Evolutionary conservation across 2,888 invertebrate species (phyloP), one percentile per base, ranked within the genome.

Genomic region (Drosophila birchii): DNA sequence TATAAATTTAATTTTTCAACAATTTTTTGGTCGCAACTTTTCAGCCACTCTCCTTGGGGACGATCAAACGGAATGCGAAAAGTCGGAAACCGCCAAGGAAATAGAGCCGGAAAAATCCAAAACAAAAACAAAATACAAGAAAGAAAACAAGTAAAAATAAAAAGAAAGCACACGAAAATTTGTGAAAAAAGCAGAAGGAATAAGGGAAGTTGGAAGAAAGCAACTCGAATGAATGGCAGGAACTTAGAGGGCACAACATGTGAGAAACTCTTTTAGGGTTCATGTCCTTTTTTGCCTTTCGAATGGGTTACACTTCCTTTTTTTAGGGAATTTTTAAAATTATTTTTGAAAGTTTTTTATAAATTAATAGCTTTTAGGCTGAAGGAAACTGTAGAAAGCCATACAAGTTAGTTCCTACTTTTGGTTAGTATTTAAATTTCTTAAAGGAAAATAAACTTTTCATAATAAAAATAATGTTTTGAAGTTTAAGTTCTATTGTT

Each of bases 1-100:
- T 60, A 32, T n/a, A 43, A 43, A 51, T 41, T 64, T 36, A 43
- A 63, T 63, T 63, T 64, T 49, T 43, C 49, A 63, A 32, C 34
- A 29, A 47, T 23, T 34, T 34, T 20, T 18, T 32, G 18, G 44
- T 12, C 18, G 34, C 43, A 44, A 59, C 34, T 44, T 44, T 59
- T 62, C 26, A 29, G 26, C 59, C 59, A 43, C 43, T 51, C 36
- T 64, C 29, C 67, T 18, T 16, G 16, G 54, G 51, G 61, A 55
- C 72, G 80, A 85, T 85, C 82, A 82, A 82, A 85, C 66, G 80
- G 71, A 76, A 87, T 81, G 78, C 68, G 61, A 60, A 63, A 80
- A 79, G 70, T 58, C 67, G 57, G 80, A 41, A 29, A 36, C 43
- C 16, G 71, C 43, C 51, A 34, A 45, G 43, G 38, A 58, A 69